A percentile compares a stretch with the other conserved stretches of the same genome.
phyloP scores from a whole-genome alignment of 37 sponge, comb jelly and placozoan genomes.

The Beroe ovata region DNA sequence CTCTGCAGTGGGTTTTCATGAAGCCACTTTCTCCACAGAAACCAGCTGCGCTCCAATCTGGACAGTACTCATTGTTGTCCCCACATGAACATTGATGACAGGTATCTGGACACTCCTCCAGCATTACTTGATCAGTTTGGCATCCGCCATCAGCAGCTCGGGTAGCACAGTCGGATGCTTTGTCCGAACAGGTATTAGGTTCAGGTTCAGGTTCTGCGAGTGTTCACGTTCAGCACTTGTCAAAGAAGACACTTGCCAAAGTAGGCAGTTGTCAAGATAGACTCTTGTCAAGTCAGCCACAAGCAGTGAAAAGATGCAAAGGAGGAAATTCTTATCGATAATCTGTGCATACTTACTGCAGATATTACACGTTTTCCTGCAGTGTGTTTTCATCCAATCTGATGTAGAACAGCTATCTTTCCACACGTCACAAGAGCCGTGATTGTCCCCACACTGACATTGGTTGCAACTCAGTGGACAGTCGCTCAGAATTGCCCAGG shows the following conservation, averaged over 20 bases:
- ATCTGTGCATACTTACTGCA: not conserved
- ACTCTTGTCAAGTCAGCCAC: too few species aligned
- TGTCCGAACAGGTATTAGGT: conserved; percentile 31
- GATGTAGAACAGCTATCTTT: too few species aligned
- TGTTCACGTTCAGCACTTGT: too few species aligned
- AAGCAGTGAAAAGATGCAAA: too few species aligned
- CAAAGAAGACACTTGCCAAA: too few species aligned
- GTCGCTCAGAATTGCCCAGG: too few species aligned
- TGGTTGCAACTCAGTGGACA: too few species aligned
- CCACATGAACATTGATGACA: conserved; percentile 53
- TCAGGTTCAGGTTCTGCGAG: too few species aligned
- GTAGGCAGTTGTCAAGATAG: too few species aligned
- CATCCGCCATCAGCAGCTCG: not conserved
- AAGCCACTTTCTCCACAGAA: not conserved
- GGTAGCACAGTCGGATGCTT: not conserved
- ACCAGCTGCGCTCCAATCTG: not conserved
- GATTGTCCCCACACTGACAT: too few species aligned
- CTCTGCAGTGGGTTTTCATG: not conserved
- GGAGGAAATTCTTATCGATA: too few species aligned
- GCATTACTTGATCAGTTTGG: not conserved
- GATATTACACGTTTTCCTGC: not conserved
- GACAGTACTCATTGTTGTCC: conserved; percentile 39
- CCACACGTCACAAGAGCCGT: too few species aligned
- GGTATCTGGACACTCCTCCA: conserved; percentile 36
- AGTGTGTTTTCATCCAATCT: not conserved